These are phyloP conservation scores for Pontoporia blainvillei DNA, from an alignment of 2,113 vertebrate species.

Conservation along the genomic window DNA sequence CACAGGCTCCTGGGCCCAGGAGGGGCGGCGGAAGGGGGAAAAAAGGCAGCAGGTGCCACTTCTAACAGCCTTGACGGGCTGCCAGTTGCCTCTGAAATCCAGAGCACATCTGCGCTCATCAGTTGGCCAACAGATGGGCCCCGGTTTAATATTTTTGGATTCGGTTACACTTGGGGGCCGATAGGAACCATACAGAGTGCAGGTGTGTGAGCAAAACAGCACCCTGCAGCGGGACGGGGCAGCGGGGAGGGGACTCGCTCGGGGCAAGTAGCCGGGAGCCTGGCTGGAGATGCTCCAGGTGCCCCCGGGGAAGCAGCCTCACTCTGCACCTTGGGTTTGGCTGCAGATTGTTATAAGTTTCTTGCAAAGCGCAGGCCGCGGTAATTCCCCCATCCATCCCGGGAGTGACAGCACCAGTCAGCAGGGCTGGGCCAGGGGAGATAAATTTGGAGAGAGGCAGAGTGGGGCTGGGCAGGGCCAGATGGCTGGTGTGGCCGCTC, in stretches of 20 bases:
- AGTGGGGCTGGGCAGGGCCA: not conserved
- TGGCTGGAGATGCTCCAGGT: not conserved
- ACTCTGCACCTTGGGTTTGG: not conserved
- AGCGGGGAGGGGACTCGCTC: not conserved
- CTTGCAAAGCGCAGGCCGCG: accelerated
- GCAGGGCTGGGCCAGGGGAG: not conserved
- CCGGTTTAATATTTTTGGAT: constrained; percentile 73
- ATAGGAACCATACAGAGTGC: constrained; percentile 17
- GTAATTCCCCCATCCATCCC: not conserved
- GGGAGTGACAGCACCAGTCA: not conserved
- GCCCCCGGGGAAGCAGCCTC: accelerated
- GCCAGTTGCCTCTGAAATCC: constrained; percentile 75
- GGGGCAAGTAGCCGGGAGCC: not conserved
- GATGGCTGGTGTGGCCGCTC: not conserved
- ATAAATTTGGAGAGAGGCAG: not conserved
- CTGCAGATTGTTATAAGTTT: not conserved
- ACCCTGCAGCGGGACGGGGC: not conserved
- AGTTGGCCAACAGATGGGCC: constrained; percentile 83
- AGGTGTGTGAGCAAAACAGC: constrained; percentile 34
- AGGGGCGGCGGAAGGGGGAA: constrained; percentile 46
- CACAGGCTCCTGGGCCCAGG: not conserved
- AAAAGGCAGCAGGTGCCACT: constrained; percentile 77
- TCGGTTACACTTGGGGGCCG: constrained; percentile 64
- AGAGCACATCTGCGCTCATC: constrained; percentile 80
- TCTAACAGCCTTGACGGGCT: constrained; percentile 75